These are phyloP conservation scores for Catajapyx aquilonaris DNA, from an alignment of 1,140 invertebrate genomes.

Conservation along the genomic window DNA sequence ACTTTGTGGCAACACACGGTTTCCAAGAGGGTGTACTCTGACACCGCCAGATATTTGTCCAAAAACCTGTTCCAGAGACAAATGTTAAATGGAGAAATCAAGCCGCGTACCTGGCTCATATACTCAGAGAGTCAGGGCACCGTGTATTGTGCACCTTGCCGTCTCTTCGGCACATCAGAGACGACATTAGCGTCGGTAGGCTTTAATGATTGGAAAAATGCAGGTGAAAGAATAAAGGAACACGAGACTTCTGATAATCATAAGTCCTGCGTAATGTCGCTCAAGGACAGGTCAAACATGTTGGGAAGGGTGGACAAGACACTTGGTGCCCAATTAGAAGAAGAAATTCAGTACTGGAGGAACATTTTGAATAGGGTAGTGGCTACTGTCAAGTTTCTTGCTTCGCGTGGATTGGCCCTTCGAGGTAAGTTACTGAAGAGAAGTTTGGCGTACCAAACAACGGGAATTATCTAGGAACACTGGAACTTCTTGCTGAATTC, in stretches of 20 bases:
- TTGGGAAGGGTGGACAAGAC: background rate
- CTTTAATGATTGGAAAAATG: background rate
- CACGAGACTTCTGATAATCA: background rate
- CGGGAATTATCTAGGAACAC: slow-evolving; percentile 6
- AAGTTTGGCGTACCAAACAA: slow-evolving; percentile 5
- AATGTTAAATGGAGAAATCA: background rate
- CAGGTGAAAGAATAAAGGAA: background rate
- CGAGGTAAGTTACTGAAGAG: slow-evolving; percentile 1
- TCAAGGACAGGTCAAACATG: background rate
- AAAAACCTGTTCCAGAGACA: background rate
- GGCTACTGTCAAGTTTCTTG: slow-evolving; percentile 3
- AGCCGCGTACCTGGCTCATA: background rate
- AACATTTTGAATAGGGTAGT: slow-evolving; percentile 4
- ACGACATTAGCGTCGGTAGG: background rate
- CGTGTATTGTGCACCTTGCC: background rate
- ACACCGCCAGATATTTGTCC: background rate
- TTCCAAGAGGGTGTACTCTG: too few species aligned
- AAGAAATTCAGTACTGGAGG: slow-evolving; percentile 6
- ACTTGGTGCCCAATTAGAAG: background rate
- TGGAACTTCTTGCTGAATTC: slow-evolving; percentile 9
- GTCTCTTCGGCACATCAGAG: background rate
- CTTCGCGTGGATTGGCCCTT: slow-evolving; percentile 4
- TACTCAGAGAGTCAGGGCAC: background rate
- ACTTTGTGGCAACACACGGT: too few species aligned
- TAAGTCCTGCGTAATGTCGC: background rate